phyloP scores from a whole-genome alignment of 2,888 invertebrate species.

The Cephus runcator region DNA sequence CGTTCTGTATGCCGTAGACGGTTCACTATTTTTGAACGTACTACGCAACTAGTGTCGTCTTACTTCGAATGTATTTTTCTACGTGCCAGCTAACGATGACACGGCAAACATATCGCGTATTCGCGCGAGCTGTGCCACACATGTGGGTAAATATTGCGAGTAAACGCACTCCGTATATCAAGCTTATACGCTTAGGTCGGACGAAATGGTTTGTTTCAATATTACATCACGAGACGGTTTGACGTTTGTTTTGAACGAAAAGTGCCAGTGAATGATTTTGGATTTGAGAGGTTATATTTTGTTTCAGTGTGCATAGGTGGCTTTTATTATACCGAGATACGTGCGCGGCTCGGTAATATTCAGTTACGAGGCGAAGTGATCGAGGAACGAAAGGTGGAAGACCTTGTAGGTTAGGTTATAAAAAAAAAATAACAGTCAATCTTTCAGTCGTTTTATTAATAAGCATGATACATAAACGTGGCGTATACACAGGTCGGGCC shows the following conservation, averaged over 20 bases:
- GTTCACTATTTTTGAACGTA: neutral
- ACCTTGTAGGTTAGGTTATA: neutral
- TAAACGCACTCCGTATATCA: slow-evolving; percentile 29
- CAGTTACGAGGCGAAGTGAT: neutral
- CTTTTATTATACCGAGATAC: neutral
- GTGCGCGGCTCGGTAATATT: neutral
- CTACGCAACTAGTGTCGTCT: neutral
- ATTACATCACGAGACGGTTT: slow-evolving; percentile 31
- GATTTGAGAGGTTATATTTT: neutral
- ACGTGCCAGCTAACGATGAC: neutral
- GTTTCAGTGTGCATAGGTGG: neutral
- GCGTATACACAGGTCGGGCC: neutral
- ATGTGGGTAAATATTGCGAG: slow-evolving; percentile 43
- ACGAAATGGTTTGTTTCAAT: slow-evolving; percentile 33
- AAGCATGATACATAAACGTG: neutral
- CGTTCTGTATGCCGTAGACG: neutral
- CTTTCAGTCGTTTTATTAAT: neutral
- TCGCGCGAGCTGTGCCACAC: slow-evolving; percentile 28
- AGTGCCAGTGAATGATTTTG: slow-evolving; percentile 28
- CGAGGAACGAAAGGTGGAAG: neutral
- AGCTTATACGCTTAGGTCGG: slow-evolving; percentile 5
- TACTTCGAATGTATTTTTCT: slow-evolving; percentile 1
- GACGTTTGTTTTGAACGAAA: slow-evolving; percentile 17
- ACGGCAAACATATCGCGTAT: slow-evolving; percentile 10
- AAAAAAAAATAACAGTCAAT: neutral